Base-by-base conservation (phyloP, 2,888 invertebrate species). In the Diarsia mendica region DNA sequence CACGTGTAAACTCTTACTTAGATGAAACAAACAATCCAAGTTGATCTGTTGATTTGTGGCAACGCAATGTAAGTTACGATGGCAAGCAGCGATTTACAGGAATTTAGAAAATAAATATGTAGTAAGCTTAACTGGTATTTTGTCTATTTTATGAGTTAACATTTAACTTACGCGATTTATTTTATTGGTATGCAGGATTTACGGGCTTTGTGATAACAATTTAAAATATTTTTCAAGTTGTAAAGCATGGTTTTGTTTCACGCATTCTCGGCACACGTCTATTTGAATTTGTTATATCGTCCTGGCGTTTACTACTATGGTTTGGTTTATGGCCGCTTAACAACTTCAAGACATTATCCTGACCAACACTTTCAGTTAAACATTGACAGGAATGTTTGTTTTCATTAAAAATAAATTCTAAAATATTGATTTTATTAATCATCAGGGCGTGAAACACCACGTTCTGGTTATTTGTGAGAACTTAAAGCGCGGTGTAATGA, bases 221-320 rank as follows among this genome's bases (percentile, higher is more conserved):
- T 89, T 88, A 85, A 90, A 88, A 88, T 88, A 88, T 87, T 88
- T 82, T 86, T 83, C 84, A 84, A 82, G 75, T 86, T 87, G 80
- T 86, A 87, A 89, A 88, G 76, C 81, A 89, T 88, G 63, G 76
- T 80, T 81, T 79, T 78, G 81, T 82, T 82, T 89, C 85, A 87
- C 69, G 88, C 85, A 93, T 93, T 92, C 92, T 82, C 82, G 78
- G 88, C 91, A 91, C 91, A 92, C 85, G 72, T 77, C 85, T 82
- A 90, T 92, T 93, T 90, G 88, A 90, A 94, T 93, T 92, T 89
- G 87, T n/a, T n/a, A n/a, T 85, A 91, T 86, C 71, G 72, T 80
- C 46, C 82, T 85, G 86, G 88, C 87, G 80, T 89, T 88, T 91
- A 90, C 88, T 87, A 87, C 85, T 78, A 75, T 79, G 89, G 84